A percentile compares a stretch with the other conserved stretches of the same genome.
phyloP scores from a whole-genome alignment of 2,113 vertebrate species.

The Myrmecophaga tridactyla region DNA sequence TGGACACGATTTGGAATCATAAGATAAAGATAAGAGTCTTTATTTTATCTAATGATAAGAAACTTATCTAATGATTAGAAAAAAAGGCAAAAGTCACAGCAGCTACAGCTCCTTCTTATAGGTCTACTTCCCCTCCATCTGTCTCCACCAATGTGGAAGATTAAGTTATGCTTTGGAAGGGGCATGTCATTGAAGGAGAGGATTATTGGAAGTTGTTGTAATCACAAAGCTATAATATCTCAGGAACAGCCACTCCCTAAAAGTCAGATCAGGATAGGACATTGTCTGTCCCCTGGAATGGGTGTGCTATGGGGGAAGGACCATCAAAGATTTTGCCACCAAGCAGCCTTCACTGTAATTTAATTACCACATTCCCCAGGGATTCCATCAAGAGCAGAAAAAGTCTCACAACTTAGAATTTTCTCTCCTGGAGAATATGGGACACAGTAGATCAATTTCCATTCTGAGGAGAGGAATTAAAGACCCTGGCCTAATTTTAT shows the following conservation, averaged over 20 bases:
- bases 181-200: neutral
- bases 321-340: neutral
- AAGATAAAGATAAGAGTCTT: too few relatives aligned
- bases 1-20: neutral
- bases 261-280: neutral
- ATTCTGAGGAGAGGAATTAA: neutral
- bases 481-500: neutral
- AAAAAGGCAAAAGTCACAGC: neutral
- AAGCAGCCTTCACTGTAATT: neutral
- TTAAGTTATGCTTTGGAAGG: neutral
- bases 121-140: neutral
- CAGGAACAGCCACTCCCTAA: neutral
- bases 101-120: neutral
- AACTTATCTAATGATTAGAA: neutral
- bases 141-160: rapidly evolving
- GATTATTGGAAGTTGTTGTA: neutral
- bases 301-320: neutral
- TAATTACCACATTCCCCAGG: neutral
- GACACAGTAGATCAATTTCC: neutral
- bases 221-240: neutral
- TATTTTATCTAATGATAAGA: too few relatives aligned
- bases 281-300: neutral
- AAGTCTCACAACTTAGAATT: neutral
- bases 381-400: neutral
- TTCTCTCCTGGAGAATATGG: neutral